A percentile compares a stretch with the other conserved stretches of the same genome.
These are phyloP conservation scores for Spodoptera littoralis DNA, from an alignment of 2,888 invertebrate genomes.

Conservation along the genomic window DNA sequence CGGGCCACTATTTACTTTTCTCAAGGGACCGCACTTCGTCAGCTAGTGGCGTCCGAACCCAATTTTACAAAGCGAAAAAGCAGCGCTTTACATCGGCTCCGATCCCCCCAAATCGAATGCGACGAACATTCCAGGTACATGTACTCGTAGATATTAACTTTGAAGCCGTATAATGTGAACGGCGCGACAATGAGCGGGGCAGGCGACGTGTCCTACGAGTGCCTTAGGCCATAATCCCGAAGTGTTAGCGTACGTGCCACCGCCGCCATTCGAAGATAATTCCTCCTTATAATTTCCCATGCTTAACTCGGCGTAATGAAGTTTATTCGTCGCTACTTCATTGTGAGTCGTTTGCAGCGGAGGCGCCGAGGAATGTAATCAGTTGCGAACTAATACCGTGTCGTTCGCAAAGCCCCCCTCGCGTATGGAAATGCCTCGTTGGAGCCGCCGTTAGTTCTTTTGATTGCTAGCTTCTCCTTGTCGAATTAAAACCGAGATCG, in stretches of 20 bases:
- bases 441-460: constrained; percentile 86
- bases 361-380: constrained; percentile 86
- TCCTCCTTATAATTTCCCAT: constrained; percentile 87
- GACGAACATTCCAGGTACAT: constrained; percentile 66
- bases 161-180: constrained; percentile 66
- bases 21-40: constrained; percentile 77
- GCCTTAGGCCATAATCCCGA: constrained; percentile 79
- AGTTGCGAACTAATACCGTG: constrained; percentile 87
- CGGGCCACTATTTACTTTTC: constrained; percentile 85
- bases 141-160: constrained; percentile 60
- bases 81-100: constrained; percentile 59
- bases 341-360: constrained; percentile 83
- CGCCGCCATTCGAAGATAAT: constrained; percentile 84
- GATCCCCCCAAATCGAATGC: constrained; percentile 61
- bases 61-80: constrained; percentile 74
- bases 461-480: constrained; percentile 84
- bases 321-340: constrained; percentile 88
- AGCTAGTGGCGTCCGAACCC: constrained; percentile 72
- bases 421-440: constrained; percentile 87
- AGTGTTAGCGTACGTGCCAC: constrained; percentile 80
- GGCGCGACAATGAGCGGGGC: constrained; percentile 67
- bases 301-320: constrained; percentile 87
- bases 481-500: constrained; percentile 86
- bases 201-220: constrained; percentile 73
- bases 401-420: constrained; percentile 81